Percentiles rank a stretch among this genome's conserved stretches.
These are phyloP conservation scores for Drosophila truncata DNA, from an alignment of 1,140 invertebrate genomes.

Conservation along the genomic window DNA sequence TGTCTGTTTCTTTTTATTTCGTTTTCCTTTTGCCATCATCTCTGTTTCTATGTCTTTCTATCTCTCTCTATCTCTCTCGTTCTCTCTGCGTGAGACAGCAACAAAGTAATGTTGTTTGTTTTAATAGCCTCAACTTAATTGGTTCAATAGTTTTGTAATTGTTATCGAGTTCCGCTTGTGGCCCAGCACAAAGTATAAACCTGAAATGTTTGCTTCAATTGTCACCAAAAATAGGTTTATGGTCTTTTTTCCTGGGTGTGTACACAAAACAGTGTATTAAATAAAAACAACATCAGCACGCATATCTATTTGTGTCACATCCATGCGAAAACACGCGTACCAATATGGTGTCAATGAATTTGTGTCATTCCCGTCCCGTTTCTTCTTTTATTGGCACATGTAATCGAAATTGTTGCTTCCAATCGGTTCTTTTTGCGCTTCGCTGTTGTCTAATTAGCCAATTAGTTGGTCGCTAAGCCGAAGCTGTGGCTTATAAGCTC, in stretches of 20 bases:
- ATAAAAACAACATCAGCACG: conserved; percentile 14
- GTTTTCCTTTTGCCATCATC: conserved; percentile 42
- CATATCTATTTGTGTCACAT: conserved; percentile 45
- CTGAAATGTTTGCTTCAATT: conserved; percentile 57
- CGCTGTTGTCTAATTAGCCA: conserved; percentile 56
- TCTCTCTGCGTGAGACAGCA: conserved; percentile 19
- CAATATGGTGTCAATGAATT: conserved; percentile 24
- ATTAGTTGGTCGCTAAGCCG: conserved; percentile 55
- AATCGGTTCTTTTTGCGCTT: conserved; percentile 37
- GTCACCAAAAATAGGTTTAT: conserved; percentile 75
- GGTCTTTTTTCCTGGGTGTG: conserved; percentile 43
- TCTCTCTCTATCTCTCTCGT: conserved; percentile 46
- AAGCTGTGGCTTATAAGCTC: conserved; percentile 39
- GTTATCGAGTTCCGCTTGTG: conserved; percentile 53
- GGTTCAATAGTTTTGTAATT: conserved; percentile 81
- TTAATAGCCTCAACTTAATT: conserved; percentile 73
- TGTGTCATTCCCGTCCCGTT: conserved; percentile 15
- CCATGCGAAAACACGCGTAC: conserved; percentile 19
- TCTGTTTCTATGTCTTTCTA: conserved; percentile 35
- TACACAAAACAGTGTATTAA: conserved; percentile 11
- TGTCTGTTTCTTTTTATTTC: conserved; percentile 18
- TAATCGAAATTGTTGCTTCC: conserved; percentile 43
- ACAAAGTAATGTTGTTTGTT: conserved; percentile 47
- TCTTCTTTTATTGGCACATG: conserved; percentile 29
- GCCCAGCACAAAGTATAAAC: conserved; percentile 21